Base-by-base conservation (phyloP, 2,888 invertebrate species). In the Galeopsomyia nigrocyanea region DNA sequence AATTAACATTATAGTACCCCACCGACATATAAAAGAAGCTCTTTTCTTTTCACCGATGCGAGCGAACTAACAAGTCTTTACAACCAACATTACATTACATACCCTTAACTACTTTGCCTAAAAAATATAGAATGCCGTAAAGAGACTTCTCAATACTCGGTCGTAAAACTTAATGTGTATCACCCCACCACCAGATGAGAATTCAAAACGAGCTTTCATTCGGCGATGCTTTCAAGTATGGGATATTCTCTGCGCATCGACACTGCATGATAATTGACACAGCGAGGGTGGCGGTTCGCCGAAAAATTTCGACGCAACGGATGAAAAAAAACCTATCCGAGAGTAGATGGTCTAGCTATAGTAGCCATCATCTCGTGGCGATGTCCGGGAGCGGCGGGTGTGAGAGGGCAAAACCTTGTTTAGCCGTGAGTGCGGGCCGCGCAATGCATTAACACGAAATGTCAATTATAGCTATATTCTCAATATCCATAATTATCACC, bases 401-500 rank as follows among this genome's bases (percentile, higher is more conserved):
- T 51, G 55, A 50, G 66, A 26, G 66, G 57, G 61, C 22, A 1
- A 39, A 39, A 39, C 39, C 39, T 39, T 39, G 39, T 39, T 39
- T 39, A 39, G 53, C 56, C 49, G 71, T 55, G 49, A 49, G 67
- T 62, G 73, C 73, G 71, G 57, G 71, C 71, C 64, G 74, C 50
- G 68, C 73, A 64, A 74, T 77, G 79, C 79, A 81, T 81, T 79
- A 83, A 83, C 81, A 80, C 79, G 78, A 77, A 73, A 78, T 79
- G 80, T 81, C 82, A 80, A 81, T 81, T 82, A 83, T 82, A 79
- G 79, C 81, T 80, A 81, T 39, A 39, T 80, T 82, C 82, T 82
- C 82, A 79, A 83, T 83, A 82, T 83, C 81, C 82, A 82, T 82
- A 84, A 83, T 84, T 82, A 82, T 83, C 80, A 80, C 80, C 81